Evolutionary conservation across 2,888 invertebrate genomes (phyloP), one percentile per base, ranked within the genome.

Genomic region (Prosapia bicincta): DNA sequence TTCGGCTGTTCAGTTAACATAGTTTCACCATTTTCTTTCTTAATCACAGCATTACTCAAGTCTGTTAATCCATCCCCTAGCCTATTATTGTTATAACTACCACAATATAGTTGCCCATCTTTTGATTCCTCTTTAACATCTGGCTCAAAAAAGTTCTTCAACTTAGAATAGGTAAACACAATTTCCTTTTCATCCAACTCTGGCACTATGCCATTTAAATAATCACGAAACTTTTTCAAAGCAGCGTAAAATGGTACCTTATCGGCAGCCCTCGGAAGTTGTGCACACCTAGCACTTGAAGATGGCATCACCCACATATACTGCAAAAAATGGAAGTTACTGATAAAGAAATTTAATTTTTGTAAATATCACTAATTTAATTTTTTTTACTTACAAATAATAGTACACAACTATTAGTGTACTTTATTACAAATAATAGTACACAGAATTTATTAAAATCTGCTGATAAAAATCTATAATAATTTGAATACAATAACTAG

Each of bases 241-340:
- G 97, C 97, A 78, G 94, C 92, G 87, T 98, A 99, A 88, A 97
- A 99, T 80, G 98, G 98, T 77, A 99, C 96, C 88, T 99, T 99
- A 88, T 99, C 98, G 0, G 96, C 95, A 24, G 98, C 97, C 81
- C 98, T 90, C n/a, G 98, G 98, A 81, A 98, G 88, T 86, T 98
- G 98, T 54, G 98, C 97, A 87, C 97, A 98, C 72, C 98, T 90
- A 71, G 98, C 98, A 83, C 97, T 97, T 71, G 98, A 98, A 74
- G 98, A 98, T 79, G 98, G 98, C 98, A 98, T 98, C 84, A 99
- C 98, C 95, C 96, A 99, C 89, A 98, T 95, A 85, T 95, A 93
- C 97, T 98, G 88, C 15, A 87, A 88, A 72, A 81, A 78, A 80
- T 26, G 81, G 79, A 30, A 69, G n/a, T n/a, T n/a, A n/a, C n/a